Evolutionary conservation across 2,113 vertebrate genomes (phyloP).

Genomic region (Meleagris gallopavo): DNA sequence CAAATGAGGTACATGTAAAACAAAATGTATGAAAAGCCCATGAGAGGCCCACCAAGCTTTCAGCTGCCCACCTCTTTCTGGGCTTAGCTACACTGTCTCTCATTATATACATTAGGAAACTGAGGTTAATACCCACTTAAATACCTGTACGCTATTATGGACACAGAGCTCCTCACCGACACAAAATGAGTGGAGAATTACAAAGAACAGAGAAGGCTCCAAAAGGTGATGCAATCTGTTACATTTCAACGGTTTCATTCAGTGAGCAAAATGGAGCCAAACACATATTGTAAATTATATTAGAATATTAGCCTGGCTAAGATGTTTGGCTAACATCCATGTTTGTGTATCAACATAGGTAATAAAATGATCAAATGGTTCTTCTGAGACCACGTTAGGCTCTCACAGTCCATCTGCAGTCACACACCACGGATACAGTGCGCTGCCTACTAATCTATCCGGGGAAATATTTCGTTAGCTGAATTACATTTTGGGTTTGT

Average conservation of each 20-base stretch:
- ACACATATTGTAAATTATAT: constrained; percentile 62
- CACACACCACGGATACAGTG: constrained; percentile 43
- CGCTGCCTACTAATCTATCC: constrained; percentile 43
- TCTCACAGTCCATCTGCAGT: constrained; percentile 67
- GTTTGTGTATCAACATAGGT: constrained; percentile 72
- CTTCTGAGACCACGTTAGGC: constrained; percentile 66
- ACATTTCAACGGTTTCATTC: constrained; percentile 39
- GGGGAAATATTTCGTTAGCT: constrained; percentile 41
- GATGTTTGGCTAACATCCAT: constrained; percentile 65
- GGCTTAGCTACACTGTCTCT: not conserved
- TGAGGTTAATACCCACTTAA: not conserved
- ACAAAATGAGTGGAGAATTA: not conserved
- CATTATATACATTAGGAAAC: not conserved
- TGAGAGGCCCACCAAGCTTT: not conserved
- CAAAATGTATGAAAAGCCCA: not conserved
- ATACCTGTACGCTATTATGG: not conserved
- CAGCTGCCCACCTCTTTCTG: not conserved
- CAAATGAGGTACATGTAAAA: not conserved
- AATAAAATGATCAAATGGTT: constrained; percentile 72
- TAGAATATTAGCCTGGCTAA: constrained; percentile 61
- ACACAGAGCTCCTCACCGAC: not conserved
- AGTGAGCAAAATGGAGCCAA: constrained; percentile 51
- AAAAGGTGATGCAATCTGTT: constrained; percentile 44
- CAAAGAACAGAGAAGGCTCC: constrained; percentile 25
- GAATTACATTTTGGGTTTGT: constrained; percentile 42